phyloP scores from a whole-genome alignment of 2,113 vertebrate genomes.

The Sceloporus tristichus region DNA sequence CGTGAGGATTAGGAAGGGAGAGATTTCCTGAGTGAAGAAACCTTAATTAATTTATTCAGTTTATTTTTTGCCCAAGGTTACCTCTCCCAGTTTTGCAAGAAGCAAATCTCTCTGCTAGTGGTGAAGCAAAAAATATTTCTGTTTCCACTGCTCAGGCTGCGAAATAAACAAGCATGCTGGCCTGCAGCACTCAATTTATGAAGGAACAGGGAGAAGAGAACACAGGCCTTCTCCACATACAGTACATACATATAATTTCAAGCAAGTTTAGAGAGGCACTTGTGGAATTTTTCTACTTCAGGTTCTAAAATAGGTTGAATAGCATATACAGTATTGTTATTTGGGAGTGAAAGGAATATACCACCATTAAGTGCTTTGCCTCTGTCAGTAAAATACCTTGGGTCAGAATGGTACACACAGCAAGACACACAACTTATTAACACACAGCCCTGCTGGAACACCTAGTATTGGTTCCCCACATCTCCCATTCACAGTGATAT shows the following conservation, averaged over 20 bases:
- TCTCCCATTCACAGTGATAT: background rate
- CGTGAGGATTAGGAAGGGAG: background rate
- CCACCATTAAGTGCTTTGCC: too few species aligned
- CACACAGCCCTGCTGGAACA: too few species aligned
- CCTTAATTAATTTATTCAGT: background rate
- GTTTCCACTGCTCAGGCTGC: background rate
- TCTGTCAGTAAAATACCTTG: too few species aligned
- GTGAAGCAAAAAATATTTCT: background rate
- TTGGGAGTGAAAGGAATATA: too few species aligned
- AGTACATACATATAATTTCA: too few species aligned
- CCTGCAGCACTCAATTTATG: background rate
- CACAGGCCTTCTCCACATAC: too few species aligned
- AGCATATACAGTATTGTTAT: background rate
- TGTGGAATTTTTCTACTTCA: background rate
- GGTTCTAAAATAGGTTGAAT: background rate
- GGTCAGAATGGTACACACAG: too few species aligned
- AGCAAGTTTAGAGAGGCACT: too few species aligned
- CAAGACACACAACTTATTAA: background rate
- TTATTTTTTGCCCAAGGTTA: background rate
- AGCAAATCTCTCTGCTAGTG: background rate
- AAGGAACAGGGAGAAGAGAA: background rate
- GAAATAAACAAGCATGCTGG: constrained; percentile 10
- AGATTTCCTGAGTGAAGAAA: background rate
- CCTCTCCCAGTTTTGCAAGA: background rate
- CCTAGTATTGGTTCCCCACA: too few species aligned